Evolutionary conservation across 2,797 vertebrate species (phyloP).

Genomic region (Rhinoraja longicauda): DNA sequence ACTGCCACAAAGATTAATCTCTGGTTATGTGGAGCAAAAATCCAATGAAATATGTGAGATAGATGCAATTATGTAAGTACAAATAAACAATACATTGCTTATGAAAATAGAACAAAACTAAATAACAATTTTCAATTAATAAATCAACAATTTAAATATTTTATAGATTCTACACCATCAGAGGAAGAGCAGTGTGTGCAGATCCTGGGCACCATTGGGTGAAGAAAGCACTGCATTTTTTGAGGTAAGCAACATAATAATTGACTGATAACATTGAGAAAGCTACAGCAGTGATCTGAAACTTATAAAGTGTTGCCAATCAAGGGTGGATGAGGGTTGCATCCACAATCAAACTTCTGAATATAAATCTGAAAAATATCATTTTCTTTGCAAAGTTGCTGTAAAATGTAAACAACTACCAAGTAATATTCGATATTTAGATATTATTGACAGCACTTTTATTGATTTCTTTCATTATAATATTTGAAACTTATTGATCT

Average conservation of each 20-base stretch:
- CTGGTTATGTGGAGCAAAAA: conserved; percentile 52
- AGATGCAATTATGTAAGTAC: conserved; percentile 57
- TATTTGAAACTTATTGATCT: neutral
- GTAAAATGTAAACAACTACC: neutral
- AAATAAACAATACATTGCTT: too few species aligned
- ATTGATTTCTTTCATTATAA: neutral
- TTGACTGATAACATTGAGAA: neutral
- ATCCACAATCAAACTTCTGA: neutral
- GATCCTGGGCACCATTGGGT: neutral
- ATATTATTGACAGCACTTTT: neutral
- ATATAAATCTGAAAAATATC: neutral
- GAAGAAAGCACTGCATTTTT: neutral
- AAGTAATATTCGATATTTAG: neutral
- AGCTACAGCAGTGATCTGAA: neutral
- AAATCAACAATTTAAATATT: neutral
- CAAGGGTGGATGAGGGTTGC: neutral
- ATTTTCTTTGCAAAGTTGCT: neutral
- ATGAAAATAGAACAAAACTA: neutral
- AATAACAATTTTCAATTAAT: neutral
- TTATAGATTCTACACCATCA: conserved; percentile 1
- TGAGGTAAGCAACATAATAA: conserved; percentile 8
- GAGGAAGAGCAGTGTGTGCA: neutral
- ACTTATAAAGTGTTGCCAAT: neutral
- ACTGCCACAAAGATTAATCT: conserved; percentile 41
- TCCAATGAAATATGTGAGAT: conserved; percentile 58